phyloP scores from a whole-genome alignment of 2,888 invertebrate genomes.

The Sesamia inferens region DNA sequence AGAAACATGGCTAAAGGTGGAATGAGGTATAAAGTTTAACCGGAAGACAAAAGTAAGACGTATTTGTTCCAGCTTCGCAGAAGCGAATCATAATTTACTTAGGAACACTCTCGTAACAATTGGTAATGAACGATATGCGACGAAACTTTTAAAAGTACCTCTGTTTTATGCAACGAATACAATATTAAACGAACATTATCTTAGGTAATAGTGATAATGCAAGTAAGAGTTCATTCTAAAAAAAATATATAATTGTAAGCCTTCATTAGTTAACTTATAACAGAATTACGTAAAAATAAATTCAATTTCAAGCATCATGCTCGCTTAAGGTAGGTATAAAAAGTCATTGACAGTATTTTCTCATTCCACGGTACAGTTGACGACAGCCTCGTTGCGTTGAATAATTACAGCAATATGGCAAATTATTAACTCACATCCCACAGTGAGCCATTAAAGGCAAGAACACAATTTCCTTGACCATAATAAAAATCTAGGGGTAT shows the following conservation, averaged over 20 bases:
- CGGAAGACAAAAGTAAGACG: neutral
- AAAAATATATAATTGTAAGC: neutral
- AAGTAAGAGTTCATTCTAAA: neutral
- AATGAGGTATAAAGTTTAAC: neutral
- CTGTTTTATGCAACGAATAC: neutral
- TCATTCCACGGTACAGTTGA: constrained; percentile 66
- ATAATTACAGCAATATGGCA: constrained; percentile 66
- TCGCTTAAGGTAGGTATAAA: neutral
- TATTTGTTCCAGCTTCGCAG: constrained; percentile 6
- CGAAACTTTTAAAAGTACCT: neutral
- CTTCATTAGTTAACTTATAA: neutral
- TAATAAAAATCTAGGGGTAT: neutral
- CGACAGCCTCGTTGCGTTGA: constrained; percentile 68
- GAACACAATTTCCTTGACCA: neutral
- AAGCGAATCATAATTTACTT: constrained; percentile 9
- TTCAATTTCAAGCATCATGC: neutral
- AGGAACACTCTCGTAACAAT: constrained; percentile 1
- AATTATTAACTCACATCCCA: constrained; percentile 33
- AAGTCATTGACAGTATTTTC: constrained; percentile 57
- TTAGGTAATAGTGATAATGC: neutral
- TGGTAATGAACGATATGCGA: neutral
- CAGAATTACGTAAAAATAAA: neutral
- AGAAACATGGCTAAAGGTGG: neutral
- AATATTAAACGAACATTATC: neutral
- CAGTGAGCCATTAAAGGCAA: neutral